Conservation (phyloP, 2,888 invertebrate genomes). For the Limnephilus rhombicus region DNA sequence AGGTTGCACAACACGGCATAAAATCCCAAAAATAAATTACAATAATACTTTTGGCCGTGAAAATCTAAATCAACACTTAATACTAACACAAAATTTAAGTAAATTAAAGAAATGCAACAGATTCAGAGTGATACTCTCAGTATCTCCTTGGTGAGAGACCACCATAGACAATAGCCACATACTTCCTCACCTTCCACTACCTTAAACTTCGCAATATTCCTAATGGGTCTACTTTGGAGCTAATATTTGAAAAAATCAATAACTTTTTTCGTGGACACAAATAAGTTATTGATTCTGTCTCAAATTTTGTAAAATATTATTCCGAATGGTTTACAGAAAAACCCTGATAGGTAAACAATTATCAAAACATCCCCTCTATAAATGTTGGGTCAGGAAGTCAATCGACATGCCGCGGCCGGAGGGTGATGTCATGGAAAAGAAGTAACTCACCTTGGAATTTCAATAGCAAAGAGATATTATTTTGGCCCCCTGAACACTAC, state of each 20-base stretch:
- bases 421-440: not conserved
- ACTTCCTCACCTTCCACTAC: too few species aligned
- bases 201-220: too few species aligned
- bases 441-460: not conserved
- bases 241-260: not conserved
- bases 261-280: not conserved
- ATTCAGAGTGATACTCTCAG: too few species aligned
- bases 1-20: too few species aligned
- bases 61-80: too few species aligned
- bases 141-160: too few species aligned
- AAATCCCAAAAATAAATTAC: too few species aligned
- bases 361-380: not conserved
- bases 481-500: not conserved
- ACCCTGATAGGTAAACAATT: not conserved
- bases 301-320: not conserved
- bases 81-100: too few species aligned
- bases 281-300: not conserved
- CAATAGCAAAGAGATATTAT: not conserved
- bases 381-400: not conserved
- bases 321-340: not conserved
- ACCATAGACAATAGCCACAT: too few species aligned
- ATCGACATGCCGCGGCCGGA: not conserved
- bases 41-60: too few species aligned
- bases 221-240: not conserved
- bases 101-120: too few species aligned